A percentile compares a stretch with the other conserved stretches of the same genome.
Conservation (phyloP, 2,113 vertebrate genomes). For the Hymenochirus boettgeri region DNA sequence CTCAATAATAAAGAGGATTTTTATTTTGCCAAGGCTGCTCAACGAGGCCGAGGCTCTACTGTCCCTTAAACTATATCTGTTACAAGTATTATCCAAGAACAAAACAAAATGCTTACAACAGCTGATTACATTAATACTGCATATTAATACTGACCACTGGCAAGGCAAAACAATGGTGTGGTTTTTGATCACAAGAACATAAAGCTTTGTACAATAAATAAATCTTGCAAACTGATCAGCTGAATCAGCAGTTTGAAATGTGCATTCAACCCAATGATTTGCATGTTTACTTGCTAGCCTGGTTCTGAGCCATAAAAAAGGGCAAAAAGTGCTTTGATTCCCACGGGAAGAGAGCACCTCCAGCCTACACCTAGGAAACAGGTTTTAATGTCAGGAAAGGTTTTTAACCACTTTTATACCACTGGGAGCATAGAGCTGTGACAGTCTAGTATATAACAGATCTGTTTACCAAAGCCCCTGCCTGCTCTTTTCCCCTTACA, state of each 20-base stretch:
- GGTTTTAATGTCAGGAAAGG: slow-evolving; percentile 23
- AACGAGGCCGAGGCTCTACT: too few species aligned
- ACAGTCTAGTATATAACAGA: not conserved
- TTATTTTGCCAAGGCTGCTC: too few species aligned
- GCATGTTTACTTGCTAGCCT: slow-evolving; percentile 2
- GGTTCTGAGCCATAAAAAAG: slow-evolving; percentile 25
- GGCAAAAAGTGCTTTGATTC: slow-evolving; percentile 26
- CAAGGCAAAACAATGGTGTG: not conserved
- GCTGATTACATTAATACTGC: too few species aligned
- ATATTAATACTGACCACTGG: too few species aligned
- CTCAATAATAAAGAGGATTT: too few species aligned
- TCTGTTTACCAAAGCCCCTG: slow-evolving; percentile 14
- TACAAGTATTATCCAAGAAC: too few species aligned
- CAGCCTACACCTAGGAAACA: slow-evolving; percentile 21
- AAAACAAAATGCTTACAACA: too few species aligned
- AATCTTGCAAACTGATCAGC: slow-evolving; percentile 17
- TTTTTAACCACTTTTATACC: slow-evolving; percentile 18
- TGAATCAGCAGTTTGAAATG: slow-evolving; percentile 11
- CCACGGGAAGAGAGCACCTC: slow-evolving; percentile 39
- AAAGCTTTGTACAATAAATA: slow-evolving; percentile 29
- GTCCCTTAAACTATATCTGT: too few species aligned
- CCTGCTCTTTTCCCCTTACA: slow-evolving; percentile 7
- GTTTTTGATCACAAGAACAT: slow-evolving; percentile 14
- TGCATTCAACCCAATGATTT: slow-evolving; percentile 15
- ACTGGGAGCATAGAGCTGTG: slow-evolving; percentile 8